Base-by-base conservation (phyloP, 1,140 invertebrate species). In the Arctopsyche grandis region DNA sequence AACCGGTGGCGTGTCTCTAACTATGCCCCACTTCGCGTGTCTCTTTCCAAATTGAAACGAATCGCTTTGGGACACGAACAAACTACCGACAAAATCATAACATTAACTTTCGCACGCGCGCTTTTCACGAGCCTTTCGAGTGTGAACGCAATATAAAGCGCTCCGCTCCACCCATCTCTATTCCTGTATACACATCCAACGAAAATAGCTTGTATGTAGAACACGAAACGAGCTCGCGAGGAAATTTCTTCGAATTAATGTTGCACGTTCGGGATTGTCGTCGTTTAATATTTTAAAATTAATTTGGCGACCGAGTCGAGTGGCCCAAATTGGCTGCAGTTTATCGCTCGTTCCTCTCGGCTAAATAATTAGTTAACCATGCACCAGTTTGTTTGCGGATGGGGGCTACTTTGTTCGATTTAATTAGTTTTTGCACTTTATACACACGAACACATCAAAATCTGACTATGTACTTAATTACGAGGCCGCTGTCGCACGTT, bases 21-120 rank as follows among this genome's bases (percentile, higher is more conserved):
- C 29, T 38, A 21, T 19, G 16, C 7, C 56, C 56, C 19, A 10
- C 56, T 60, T 60, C 56, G 16, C 14, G 14, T 60, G 56, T 60
- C 56, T 52, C 16, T 52, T n/a, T 14, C 56, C 56, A 60, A 60
- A 60, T 60, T 60, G 56, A 60, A 60, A 60, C 56, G 56, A 60
- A 60, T 60, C 56, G 56, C 21, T 60, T 60, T 21, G 56, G 56
- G 48, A 21, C 16, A 16, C 7, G 56, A 21, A n/a, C 16, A 21
- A 21, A 60, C 56, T 38, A 38, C 29, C 29, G 29, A 38, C 29
- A 38, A 38, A 38, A 38, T 38, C 29, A 38, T 38, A 38, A 38
- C 29, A 38, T 38, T 38, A 38, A 38, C 29, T 38, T 38, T 38
- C 29, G 29, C 29, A 38, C 29, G 29, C 29, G 29, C 29, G 29